Evolutionary conservation across 2,888 invertebrate genomes (phyloP).

Genomic region (Maniola hyperantus): DNA sequence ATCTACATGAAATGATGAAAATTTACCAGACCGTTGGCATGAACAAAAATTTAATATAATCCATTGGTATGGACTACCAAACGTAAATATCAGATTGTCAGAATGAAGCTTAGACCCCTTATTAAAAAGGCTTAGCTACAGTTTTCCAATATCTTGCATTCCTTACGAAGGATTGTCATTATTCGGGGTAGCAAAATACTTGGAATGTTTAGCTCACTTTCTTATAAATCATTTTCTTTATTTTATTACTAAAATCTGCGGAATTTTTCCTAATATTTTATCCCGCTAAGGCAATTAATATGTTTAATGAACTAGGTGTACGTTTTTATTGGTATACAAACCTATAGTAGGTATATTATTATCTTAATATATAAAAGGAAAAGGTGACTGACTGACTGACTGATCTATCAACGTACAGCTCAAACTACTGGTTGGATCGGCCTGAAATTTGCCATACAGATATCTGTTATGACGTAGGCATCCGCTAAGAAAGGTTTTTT

Average conservation of each 20-base stretch:
- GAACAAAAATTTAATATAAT: conserved; percentile 29
- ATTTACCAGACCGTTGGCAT: neutral
- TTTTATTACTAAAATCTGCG: neutral
- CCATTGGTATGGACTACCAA: conserved; percentile 24
- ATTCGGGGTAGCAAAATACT: conserved; percentile 52
- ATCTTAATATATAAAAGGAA: no score
- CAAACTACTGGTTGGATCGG: no score
- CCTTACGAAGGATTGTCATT: conserved; percentile 56
- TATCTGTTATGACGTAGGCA: no score
- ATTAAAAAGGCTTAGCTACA: conserved; percentile 59
- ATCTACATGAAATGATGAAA: neutral
- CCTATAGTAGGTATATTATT: no score
- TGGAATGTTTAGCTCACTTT: conserved; percentile 51
- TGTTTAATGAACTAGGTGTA: no score
- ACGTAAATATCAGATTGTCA: conserved; percentile 43
- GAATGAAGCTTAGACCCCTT: conserved; percentile 55
- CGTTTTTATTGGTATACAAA: no score
- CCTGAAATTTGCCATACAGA: no score
- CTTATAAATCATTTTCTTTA: conserved; percentile 17
- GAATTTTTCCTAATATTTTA: neutral
- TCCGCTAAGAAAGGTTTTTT: no score
- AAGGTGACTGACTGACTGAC: no score
- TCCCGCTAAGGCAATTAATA: no score
- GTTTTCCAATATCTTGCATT: conserved; percentile 64
- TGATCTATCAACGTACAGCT: no score